These are phyloP conservation scores for Chrysotoxum bicinctum DNA, from an alignment of 2,888 invertebrate species.

Conservation along the genomic window DNA sequence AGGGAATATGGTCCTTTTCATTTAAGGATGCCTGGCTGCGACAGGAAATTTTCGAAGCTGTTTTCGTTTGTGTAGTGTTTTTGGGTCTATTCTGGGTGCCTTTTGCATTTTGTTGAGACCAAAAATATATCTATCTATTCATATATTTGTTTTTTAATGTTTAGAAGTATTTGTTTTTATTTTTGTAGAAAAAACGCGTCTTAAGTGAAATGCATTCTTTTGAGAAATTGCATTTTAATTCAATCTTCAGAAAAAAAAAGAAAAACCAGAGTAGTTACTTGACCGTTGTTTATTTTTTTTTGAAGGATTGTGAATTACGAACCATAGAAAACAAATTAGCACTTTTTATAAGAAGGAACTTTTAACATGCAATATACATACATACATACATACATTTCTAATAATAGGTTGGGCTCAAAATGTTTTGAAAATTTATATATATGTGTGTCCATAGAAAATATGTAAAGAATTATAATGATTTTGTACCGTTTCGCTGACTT, in stretches of 20 bases:
- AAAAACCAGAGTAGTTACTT: background rate
- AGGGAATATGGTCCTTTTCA: conserved; percentile 45
- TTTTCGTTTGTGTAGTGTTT: conserved; percentile 41
- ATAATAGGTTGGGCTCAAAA: too few species aligned
- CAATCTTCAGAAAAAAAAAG: background rate
- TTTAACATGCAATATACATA: too few species aligned
- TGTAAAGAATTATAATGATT: too few species aligned
- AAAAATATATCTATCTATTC: conserved; percentile 1
- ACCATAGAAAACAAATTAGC: background rate
- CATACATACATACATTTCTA: too few species aligned
- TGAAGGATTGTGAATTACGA: background rate
- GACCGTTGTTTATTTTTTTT: background rate
- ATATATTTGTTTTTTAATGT: background rate
- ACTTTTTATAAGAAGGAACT: too few species aligned
- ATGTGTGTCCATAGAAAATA: too few species aligned
- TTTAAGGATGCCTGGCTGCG: conserved; percentile 49
- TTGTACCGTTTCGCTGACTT: too few species aligned
- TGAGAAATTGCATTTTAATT: conserved; percentile 54
- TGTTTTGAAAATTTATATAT: too few species aligned
- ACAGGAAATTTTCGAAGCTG: conserved; percentile 66
- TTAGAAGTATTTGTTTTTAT: background rate
- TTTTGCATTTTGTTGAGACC: conserved; percentile 19
- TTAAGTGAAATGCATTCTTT: conserved; percentile 41
- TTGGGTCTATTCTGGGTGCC: conserved; percentile 39
- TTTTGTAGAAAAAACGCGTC: conserved; percentile 32